These are phyloP conservation scores for Teinopalpus imperialis DNA, from an alignment of 2,888 invertebrate species.

Conservation along the genomic window DNA sequence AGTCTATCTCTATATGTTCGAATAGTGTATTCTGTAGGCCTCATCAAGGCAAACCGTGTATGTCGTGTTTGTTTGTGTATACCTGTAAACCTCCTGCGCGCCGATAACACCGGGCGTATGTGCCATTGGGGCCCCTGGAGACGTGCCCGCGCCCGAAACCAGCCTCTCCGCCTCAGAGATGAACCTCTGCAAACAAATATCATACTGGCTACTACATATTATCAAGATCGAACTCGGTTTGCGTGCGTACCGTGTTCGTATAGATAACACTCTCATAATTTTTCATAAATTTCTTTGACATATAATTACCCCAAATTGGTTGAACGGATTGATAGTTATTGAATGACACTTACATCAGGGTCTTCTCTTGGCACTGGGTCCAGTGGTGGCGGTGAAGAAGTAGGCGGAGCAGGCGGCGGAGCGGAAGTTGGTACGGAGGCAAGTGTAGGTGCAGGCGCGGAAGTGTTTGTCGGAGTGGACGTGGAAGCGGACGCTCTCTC, in stretches of 20 bases:
- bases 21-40: too few relatives aligned
- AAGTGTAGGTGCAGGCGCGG: conserved; percentile 26
- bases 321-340: too few relatives aligned
- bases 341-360: conserved; percentile 91
- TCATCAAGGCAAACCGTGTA: too few relatives aligned
- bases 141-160: conserved; percentile 84
- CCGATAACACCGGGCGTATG: conserved; percentile 98
- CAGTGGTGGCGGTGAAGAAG: conserved; percentile 36
- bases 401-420: conserved; percentile 33
- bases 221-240: too few relatives aligned
- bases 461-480: neutral
- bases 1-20: too few relatives aligned
- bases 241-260: too few relatives aligned
- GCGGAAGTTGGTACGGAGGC: conserved; percentile 14
- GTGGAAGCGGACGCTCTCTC: conserved; percentile 71
- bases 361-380: conserved; percentile 82
- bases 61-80: too few relatives aligned
- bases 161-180: conserved; percentile 90
- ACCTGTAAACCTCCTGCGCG: conserved; percentile 98
- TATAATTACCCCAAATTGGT: too few relatives aligned
- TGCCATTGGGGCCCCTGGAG: conserved; percentile 54
- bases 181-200: conserved; percentile 83
- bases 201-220: too few relatives aligned
- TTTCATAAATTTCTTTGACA: too few relatives aligned
- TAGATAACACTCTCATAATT: too few relatives aligned